Conservation (phyloP, 2,113 vertebrate genomes). For the Speoplatyrhinus poulsoni region DNA sequence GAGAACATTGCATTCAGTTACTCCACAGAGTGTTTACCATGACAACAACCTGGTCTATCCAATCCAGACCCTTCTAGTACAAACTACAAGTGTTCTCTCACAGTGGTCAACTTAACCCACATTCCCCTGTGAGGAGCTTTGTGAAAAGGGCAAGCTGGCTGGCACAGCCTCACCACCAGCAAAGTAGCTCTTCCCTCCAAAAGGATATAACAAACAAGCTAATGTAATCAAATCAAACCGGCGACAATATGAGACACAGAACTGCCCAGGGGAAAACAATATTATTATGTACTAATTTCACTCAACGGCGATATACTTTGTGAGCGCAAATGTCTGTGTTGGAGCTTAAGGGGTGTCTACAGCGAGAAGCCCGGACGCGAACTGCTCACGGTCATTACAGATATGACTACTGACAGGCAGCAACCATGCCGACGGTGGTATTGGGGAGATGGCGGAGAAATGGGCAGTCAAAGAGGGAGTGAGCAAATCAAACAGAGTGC, state of each 20-base stretch:
- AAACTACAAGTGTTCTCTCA: not conserved
- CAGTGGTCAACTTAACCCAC: not conserved
- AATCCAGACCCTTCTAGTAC: constrained; percentile 2
- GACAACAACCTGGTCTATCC: constrained; percentile 10
- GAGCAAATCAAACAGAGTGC: not conserved
- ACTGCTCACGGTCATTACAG: constrained; percentile 5
- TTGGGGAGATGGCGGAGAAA: not conserved
- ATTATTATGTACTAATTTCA: not conserved
- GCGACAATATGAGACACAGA: constrained; percentile 2
- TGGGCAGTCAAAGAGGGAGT: not conserved
- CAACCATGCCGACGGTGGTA: not conserved
- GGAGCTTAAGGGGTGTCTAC: not conserved
- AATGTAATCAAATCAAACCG: constrained; percentile 26
- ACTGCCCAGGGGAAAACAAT: not conserved
- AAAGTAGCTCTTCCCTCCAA: constrained; percentile 7
- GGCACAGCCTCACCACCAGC: constrained; percentile 2
- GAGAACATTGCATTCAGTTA: constrained; percentile 31
- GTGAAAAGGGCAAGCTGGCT: not conserved
- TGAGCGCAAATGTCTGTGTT: constrained; percentile 1
- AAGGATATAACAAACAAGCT: constrained; percentile 2
- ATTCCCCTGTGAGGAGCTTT: constrained; percentile 13
- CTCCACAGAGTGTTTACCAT: constrained; percentile 27
- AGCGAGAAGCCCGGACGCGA: not conserved
- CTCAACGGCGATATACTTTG: not conserved
- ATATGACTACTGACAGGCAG: not conserved